Percentiles rank a stretch among this genome's conserved stretches.
Evolutionary conservation across 2,888 invertebrate genomes (phyloP).

Genomic region (Melolontha melolontha): DNA sequence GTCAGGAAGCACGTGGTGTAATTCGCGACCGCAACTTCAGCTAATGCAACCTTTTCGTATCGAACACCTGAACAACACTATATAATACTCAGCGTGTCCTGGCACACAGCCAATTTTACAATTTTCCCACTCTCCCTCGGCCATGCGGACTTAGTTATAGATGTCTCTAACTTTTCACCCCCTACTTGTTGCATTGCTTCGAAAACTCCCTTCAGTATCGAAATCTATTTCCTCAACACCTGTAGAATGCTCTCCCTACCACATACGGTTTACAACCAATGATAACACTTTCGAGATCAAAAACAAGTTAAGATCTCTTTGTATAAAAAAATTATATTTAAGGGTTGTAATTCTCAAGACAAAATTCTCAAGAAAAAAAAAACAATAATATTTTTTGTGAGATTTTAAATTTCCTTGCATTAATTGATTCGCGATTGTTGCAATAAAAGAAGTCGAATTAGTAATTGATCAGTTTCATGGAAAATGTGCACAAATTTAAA

Average conservation of each 20-base stretch:
- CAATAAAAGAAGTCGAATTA: too few species aligned
- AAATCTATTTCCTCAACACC: constrained; percentile 14
- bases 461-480: too few species aligned
- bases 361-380: too few species aligned
- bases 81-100: background rate
- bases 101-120: constrained; percentile 19
- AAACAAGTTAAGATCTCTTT: too few species aligned
- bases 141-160: constrained; percentile 9
- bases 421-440: too few species aligned
- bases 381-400: too few species aligned
- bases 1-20: constrained; percentile 8
- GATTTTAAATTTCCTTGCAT: too few species aligned
- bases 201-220: background rate
- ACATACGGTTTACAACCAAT: background rate
- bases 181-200: constrained; percentile 22
- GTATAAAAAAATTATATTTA: too few species aligned
- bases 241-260: constrained; percentile 17
- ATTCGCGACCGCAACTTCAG: background rate
- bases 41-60: constrained; percentile 1
- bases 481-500: too few species aligned
- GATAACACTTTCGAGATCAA: too few species aligned
- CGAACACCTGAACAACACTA: constrained; percentile 27
- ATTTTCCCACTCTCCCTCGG: constrained; percentile 14
- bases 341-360: too few species aligned
- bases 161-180: constrained; percentile 26